Evolutionary conservation across 2,888 invertebrate genomes (phyloP), one percentile per base, ranked within the genome.

Genomic region (Thyatira batis): DNA sequence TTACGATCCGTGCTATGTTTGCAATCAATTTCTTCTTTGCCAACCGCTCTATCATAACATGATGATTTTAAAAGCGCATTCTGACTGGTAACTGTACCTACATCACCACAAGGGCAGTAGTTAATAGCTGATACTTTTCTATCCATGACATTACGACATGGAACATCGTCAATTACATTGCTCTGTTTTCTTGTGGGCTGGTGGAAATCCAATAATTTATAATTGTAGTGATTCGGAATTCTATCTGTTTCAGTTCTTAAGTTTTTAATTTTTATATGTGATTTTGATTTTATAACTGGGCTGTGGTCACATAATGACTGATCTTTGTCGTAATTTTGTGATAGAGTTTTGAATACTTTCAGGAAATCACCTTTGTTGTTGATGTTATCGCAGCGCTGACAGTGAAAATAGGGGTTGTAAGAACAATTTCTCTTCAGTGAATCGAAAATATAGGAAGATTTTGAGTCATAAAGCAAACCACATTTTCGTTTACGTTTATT

Each of bases 361-460:
- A 17, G 17, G 39, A 39, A 39, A 17, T 17, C 17, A 13, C 17
- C 2, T n/a, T 17, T 39, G n/a, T 3, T 39, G n/a, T 62, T 53
- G 28, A 57, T 21, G 13, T 55, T 53, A 49, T 59, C 59, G 33
- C 55, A 55, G 21, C 58, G 57, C 46, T 54, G 54, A 20, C 58
- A 50, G 52, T 56, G 53, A 3, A 60, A 30, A 55, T 55, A 45
- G 23, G 57, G 58, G 49, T 58, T 53, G 2, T 51, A 10, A 9
- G 33, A 17, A 46, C 54, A 52, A 49, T 58, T 61, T 23, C 48
- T 67, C 51, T 57, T 66, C 20, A 60, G 62, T 23, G 71, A 71
- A 25, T 70, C 65, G 44, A 67, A 71, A 5, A 65, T 49, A 20
- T 75, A 17, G 11, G 17, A 39, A 13, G 39, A 39, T 39, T 39